These are phyloP conservation scores for Erebia aethiops DNA, from an alignment of 2,888 invertebrate species.

Conservation along the genomic window DNA sequence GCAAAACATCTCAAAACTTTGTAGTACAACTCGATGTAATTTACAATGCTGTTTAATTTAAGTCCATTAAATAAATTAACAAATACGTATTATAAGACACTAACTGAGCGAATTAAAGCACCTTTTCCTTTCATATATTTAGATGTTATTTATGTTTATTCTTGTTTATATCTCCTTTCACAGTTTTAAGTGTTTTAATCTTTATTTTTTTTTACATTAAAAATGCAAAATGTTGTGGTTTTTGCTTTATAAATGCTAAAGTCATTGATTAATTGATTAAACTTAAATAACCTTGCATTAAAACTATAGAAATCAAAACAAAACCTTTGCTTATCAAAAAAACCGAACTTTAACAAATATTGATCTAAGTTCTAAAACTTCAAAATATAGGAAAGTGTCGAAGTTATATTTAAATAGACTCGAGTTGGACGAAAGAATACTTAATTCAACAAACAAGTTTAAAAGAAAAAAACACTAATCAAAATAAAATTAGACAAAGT, in stretches of 20 bases:
- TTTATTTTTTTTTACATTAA: neutral
- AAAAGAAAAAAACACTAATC: conserved; percentile 4
- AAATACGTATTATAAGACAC: too few species aligned
- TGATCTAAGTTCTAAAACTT: too few species aligned
- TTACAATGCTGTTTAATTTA: neutral
- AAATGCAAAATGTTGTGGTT: neutral
- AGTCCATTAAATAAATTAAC: neutral
- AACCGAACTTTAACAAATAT: too few species aligned
- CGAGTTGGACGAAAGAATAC: neutral
- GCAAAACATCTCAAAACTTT: neutral
- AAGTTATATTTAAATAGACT: neutral
- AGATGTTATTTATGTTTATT: too few species aligned
- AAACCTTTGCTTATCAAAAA: neutral
- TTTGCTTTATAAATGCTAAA: too few species aligned
- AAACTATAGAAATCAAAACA: neutral
- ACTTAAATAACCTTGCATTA: too few species aligned
- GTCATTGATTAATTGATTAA: too few species aligned
- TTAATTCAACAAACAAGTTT: neutral
- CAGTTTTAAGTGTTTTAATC: neutral
- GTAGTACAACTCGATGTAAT: neutral
- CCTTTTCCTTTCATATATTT: too few species aligned
- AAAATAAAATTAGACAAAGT: conserved; percentile 9
- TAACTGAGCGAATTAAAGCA: too few species aligned
- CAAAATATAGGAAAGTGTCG: neutral
- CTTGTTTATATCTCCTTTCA: neutral